Percentiles rank a stretch among this genome's conserved stretches.
phyloP scores from a whole-genome alignment of 2,797 vertebrate species.

The Syndactyla subalaris region DNA sequence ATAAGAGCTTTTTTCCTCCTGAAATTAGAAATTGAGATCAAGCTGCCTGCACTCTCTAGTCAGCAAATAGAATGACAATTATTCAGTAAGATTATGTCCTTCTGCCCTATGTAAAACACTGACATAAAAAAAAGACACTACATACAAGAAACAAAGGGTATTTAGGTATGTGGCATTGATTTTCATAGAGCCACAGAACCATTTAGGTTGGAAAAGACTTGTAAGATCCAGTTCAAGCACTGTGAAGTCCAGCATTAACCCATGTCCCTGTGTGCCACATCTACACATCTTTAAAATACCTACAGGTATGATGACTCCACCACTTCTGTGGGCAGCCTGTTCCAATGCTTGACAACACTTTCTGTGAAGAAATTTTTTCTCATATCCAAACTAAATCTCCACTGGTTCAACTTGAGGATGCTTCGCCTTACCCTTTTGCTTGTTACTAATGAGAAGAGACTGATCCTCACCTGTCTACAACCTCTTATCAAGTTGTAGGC shows the following conservation, averaged over 20 bases:
- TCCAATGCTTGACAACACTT: background rate
- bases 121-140: background rate
- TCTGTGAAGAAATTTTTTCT: background rate
- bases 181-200: background rate
- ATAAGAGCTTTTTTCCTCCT: background rate
- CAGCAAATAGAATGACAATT: background rate
- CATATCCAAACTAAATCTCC: background rate
- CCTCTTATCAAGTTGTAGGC: background rate
- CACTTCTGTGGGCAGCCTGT: background rate
- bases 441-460: background rate
- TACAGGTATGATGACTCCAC: background rate
- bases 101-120: background rate
- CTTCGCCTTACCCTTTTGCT: background rate
- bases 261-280: background rate
- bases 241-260: background rate
- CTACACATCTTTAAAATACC: background rate
- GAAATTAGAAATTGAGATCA: constrained; percentile 30
- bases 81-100: background rate
- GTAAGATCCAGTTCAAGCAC: background rate
- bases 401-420: background rate
- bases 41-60: background rate
- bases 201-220: background rate
- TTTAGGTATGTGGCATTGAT: background rate
- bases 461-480: fast-evolving
- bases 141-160: background rate